Conservation (phyloP, 2,888 invertebrate species). For the Sarcophaga variegata region DNA sequence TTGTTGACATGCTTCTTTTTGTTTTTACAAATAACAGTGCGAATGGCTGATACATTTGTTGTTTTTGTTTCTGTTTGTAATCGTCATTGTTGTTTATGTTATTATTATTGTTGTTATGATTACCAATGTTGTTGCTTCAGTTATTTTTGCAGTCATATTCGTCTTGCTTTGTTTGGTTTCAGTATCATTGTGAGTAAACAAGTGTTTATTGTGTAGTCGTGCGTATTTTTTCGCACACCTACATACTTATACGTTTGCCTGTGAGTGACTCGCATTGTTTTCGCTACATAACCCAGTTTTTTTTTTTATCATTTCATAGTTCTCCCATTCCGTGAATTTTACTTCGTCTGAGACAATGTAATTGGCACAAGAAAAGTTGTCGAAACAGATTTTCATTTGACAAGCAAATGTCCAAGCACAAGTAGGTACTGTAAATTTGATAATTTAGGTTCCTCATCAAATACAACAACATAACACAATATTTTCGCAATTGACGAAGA, state of each 20-base stretch:
- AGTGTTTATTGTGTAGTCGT: constrained; percentile 27
- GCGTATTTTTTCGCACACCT: constrained; percentile 24
- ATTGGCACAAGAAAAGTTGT: neutral
- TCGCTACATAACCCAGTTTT: neutral
- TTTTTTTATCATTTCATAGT: neutral
- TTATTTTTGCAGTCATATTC: neutral
- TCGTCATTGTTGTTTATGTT: constrained; percentile 22
- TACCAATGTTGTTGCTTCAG: constrained; percentile 8
- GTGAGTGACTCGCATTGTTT: constrained; percentile 3
- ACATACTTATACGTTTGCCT: neutral
- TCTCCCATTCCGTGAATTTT: neutral
- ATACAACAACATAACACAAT: too few relatives aligned
- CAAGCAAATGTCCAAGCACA: neutral
- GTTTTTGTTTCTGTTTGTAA: constrained; percentile 17
- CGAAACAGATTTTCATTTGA: neutral
- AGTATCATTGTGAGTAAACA: neutral
- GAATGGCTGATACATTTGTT: constrained; percentile 11
- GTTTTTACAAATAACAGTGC: neutral
- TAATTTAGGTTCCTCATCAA: too few relatives aligned
- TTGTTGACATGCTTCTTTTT: constrained; percentile 22
- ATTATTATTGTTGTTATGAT: constrained; percentile 17
- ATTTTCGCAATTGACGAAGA: too few relatives aligned
- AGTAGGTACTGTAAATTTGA: too few relatives aligned
- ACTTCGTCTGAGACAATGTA: neutral
- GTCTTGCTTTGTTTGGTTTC: neutral